phyloP scores from a whole-genome alignment of 2,888 invertebrate species.

The Xiphydria camelus region DNA sequence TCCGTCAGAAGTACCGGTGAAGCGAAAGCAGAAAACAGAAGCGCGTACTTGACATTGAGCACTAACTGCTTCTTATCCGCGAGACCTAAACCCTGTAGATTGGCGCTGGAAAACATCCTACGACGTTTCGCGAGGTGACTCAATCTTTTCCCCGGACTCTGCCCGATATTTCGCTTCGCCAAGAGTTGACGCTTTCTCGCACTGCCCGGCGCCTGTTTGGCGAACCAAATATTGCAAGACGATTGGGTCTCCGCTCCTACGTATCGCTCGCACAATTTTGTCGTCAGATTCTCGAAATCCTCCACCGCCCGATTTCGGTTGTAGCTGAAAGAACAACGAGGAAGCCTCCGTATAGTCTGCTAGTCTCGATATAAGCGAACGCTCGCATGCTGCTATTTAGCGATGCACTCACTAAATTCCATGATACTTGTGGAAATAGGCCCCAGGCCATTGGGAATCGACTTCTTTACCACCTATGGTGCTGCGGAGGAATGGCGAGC shows the following conservation, averaged over 20 bases:
- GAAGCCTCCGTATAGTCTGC: no score
- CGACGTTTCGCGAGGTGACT: slow-evolving; percentile 77
- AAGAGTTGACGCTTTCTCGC: slow-evolving; percentile 66
- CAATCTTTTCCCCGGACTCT: slow-evolving; percentile 76
- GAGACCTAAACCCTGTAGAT: slow-evolving; percentile 58
- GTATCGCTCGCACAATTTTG: slow-evolving; percentile 71
- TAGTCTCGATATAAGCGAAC: no score
- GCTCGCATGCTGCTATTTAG: not conserved
- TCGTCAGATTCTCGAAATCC: slow-evolving; percentile 68
- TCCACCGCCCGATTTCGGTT: slow-evolving; percentile 73
- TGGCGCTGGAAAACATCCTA: slow-evolving; percentile 76
- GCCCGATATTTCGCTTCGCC: slow-evolving; percentile 60
- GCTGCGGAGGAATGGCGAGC: slow-evolving; percentile 49
- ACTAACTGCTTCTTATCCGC: slow-evolving; percentile 62
- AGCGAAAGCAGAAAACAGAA: slow-evolving; percentile 7
- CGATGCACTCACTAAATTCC: slow-evolving; percentile 70
- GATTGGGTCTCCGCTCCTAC: slow-evolving; percentile 78
- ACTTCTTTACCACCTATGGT: slow-evolving; percentile 52
- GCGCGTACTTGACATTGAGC: slow-evolving; percentile 67
- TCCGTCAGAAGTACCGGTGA: not conserved
- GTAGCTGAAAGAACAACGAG: slow-evolving; percentile 62
- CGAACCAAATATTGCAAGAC: slow-evolving; percentile 64
- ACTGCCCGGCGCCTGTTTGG: slow-evolving; percentile 65
- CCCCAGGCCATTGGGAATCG: slow-evolving; percentile 72
- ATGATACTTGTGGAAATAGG: slow-evolving; percentile 67